A percentile compares a stretch with the other conserved stretches of the same genome.
phyloP scores from a whole-genome alignment of 2,888 invertebrate species.

The Tiliacea aurago region DNA sequence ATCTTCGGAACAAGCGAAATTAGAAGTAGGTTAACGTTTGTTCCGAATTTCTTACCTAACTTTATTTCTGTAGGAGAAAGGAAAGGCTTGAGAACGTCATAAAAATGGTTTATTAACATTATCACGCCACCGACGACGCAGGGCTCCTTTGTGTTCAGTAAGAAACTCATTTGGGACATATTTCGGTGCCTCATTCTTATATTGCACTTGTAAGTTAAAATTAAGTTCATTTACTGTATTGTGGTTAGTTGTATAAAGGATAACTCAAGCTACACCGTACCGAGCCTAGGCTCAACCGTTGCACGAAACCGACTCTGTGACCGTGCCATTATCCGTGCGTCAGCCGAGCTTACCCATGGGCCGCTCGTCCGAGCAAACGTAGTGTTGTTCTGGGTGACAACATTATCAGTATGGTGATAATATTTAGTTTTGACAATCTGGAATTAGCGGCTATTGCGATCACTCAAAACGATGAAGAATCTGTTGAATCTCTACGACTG shows the following conservation, averaged over 20 bases:
- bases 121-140: slow-evolving; percentile 51
- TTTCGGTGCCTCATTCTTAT: slow-evolving; percentile 49
- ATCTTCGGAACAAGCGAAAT: slow-evolving; percentile 53
- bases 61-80: slow-evolving; percentile 46
- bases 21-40: slow-evolving; percentile 63
- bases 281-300: too few species aligned
- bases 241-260: neutral
- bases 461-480: too few species aligned
- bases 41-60: slow-evolving; percentile 51
- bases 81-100: slow-evolving; percentile 57
- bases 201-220: slow-evolving; percentile 61
- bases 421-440: too few species aligned
- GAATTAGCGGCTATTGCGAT: too few species aligned
- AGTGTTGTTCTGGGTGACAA: too few species aligned
- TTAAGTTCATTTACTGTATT: slow-evolving; percentile 45
- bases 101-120: slow-evolving; percentile 65
- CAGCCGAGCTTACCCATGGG: too few species aligned
- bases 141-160: slow-evolving; percentile 45
- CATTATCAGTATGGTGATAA: too few species aligned
- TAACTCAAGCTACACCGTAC: too few species aligned
- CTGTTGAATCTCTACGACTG: too few species aligned
- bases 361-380: too few species aligned
- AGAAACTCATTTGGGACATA: slow-evolving; percentile 60
- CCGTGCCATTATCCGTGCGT: too few species aligned
- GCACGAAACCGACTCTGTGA: too few species aligned